Evolutionary conservation across 2,797 vertebrate genomes (phyloP).

Genomic region (Crenichthys baileyi): DNA sequence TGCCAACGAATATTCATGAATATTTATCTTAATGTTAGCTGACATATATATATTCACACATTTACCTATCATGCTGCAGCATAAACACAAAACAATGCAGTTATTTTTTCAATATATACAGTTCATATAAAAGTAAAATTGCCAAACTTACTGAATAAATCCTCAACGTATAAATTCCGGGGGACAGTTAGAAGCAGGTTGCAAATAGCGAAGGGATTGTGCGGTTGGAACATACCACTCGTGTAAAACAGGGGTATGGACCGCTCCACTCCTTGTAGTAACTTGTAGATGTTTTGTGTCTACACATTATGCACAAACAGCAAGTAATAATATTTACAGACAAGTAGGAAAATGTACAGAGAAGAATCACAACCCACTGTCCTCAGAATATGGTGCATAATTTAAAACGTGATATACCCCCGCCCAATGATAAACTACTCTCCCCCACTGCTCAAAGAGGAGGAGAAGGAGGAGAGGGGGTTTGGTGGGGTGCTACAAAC

Average conservation of each 20-base stretch:
- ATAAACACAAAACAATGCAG: not conserved
- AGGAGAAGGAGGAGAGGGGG: not conserved
- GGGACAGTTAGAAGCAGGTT: not conserved
- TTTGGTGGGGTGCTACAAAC: no score
- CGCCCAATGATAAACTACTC: not conserved
- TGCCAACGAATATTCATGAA: not conserved
- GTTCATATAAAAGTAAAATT: not conserved
- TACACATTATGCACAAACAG: not conserved
- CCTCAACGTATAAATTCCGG: not conserved
- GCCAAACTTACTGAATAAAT: not conserved
- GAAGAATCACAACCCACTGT: not conserved
- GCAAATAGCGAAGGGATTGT: not conserved
- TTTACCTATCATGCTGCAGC: not conserved
- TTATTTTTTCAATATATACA: no score
- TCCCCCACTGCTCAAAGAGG: not conserved
- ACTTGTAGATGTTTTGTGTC: not conserved
- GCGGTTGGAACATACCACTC: not conserved
- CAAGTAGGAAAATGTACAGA: not conserved
- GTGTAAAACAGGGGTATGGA: not conserved
- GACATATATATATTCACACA: not conserved
- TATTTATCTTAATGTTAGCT: not conserved
- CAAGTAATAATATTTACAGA: not conserved
- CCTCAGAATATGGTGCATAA: not conserved
- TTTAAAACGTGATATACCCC: not conserved
- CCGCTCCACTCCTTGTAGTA: not conserved